Evolutionary conservation across 2,888 invertebrate species (phyloP).

Genomic region (Embidobia sp.): DNA sequence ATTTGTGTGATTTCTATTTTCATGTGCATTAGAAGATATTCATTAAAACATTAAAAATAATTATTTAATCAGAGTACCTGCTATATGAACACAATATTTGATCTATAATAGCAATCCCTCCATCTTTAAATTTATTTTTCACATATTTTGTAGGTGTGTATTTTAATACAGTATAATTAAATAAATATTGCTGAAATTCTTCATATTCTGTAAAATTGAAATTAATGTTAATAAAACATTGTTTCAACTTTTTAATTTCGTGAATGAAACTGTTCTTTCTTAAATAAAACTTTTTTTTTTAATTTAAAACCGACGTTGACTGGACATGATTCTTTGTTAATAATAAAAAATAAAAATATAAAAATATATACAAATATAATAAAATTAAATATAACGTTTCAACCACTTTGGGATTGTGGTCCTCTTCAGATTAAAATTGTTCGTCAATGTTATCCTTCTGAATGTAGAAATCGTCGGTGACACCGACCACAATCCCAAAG

Average conservation of each 20-base stretch:
- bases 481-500: no score
- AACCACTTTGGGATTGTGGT: no score
- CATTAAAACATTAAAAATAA: not conserved
- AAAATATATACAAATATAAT: not conserved
- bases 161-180: constrained; percentile 78
- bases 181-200: constrained; percentile 82
- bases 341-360: constrained; percentile 3
- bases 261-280: not conserved
- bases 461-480: no score
- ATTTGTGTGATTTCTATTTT: not conserved
- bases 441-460: no score
- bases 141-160: constrained; percentile 82
- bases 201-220: constrained; percentile 82
- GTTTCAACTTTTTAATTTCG: not conserved
- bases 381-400: no score
- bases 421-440: no score
- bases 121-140: constrained; percentile 86
- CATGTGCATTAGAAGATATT: not conserved
- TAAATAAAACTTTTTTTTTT: no score
- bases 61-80: constrained; percentile 81
- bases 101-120: constrained; percentile 95
- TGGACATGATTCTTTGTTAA: no score
- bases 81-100: constrained; percentile 97
- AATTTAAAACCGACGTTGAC: no score
- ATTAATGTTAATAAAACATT: no score